Evolutionary conservation across 2,888 invertebrate species (phyloP).

Genomic region (Aphodius sticticus): DNA sequence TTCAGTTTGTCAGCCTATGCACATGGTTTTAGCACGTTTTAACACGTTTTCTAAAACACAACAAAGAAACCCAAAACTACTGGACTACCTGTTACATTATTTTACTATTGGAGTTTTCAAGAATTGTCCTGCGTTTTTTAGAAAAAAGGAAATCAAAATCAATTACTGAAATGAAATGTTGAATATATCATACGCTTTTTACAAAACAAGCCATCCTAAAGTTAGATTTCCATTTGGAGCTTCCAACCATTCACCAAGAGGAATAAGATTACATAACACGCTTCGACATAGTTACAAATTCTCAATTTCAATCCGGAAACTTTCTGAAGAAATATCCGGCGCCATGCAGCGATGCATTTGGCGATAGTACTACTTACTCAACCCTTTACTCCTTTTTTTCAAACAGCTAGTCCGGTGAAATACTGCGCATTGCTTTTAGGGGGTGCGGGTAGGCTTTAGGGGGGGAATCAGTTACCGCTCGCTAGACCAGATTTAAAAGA

Average conservation of each 20-base stretch:
- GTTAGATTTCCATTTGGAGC: background rate
- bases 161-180: too few species aligned
- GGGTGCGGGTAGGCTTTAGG: background rate
- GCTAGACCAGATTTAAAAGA: conserved; percentile 19
- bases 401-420: conserved; percentile 9
- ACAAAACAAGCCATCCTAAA: background rate
- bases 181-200: too few species aligned
- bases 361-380: background rate
- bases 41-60: too few species aligned
- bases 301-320: background rate
- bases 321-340: conserved; percentile 8
- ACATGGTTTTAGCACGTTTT: too few species aligned
- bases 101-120: too few species aligned
- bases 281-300: background rate
- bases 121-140: too few species aligned
- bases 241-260: background rate
- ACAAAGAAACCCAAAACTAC: too few species aligned
- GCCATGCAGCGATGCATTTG: background rate
- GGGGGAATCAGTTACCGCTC: conserved; percentile 11
- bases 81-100: too few species aligned
- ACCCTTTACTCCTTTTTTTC: conserved; percentile 5
- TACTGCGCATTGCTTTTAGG: conserved; percentile 18
- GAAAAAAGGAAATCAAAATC: too few species aligned
- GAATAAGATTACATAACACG: conserved; percentile 4
- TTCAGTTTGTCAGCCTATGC: too few species aligned